Conservation (phyloP, 2,113 vertebrate genomes). For the Onychostoma macrolepis region DNA sequence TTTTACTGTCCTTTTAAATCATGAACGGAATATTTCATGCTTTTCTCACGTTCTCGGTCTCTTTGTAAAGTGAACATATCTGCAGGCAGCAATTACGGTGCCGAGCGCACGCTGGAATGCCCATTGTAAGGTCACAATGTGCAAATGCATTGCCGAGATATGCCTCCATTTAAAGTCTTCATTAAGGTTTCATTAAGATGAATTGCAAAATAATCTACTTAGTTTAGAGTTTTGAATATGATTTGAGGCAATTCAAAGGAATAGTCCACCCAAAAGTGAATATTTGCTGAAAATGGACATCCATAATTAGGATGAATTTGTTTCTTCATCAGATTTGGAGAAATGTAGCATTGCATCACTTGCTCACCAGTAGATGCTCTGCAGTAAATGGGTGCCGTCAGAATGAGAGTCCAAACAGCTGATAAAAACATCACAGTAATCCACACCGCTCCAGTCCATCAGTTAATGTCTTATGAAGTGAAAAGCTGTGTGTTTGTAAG, state of each 20-base stretch:
- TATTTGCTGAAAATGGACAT: neutral
- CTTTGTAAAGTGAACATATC: conserved; percentile 6
- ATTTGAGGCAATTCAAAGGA: neutral
- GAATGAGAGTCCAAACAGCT: neutral
- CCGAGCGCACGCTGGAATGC: neutral
- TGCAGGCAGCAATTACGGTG: conserved; percentile 10
- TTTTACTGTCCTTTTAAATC: conserved; percentile 5
- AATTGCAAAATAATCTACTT: neutral
- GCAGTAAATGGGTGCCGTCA: neutral
- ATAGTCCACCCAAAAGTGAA: neutral
- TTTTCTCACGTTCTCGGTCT: neutral
- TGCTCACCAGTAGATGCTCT: neutral
- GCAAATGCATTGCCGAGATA: conserved; percentile 1
- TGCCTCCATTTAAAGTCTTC: conserved; percentile 4
- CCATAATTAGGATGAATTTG: neutral
- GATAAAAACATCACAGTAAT: neutral
- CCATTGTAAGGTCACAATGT: conserved; percentile 16
- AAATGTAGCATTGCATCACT: neutral
- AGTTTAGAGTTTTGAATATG: neutral
- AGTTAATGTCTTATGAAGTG: neutral
- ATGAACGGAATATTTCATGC: neutral
- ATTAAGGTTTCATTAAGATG: conserved; percentile 9
- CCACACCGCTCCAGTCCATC: neutral
- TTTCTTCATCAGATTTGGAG: neutral
- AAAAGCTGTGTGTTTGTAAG: neutral